Evolutionary conservation across 2,888 invertebrate genomes (phyloP), one percentile per base, ranked within the genome.

Genomic region (Morinoia aosen): DNA sequence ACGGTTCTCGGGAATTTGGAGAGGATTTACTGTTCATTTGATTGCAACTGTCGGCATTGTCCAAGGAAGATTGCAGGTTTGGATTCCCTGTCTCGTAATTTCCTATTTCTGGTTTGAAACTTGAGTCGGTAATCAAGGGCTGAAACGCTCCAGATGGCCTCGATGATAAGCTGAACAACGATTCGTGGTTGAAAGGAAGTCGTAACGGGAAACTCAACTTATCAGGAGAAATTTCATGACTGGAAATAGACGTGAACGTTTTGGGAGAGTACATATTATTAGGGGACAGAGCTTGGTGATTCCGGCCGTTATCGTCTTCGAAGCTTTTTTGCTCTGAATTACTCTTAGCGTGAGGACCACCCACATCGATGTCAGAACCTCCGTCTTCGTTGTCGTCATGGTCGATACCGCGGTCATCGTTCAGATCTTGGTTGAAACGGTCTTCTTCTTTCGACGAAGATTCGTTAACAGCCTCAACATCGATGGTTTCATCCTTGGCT

Each of bases 381-480:
- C n/a, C 64, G 56, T 95, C 95, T 19, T 95, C 95, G 14, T 61
- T 57, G 33, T 93, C 93, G 33, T 93, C 93, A 25, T 90, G 39
- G 14, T 56, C 91, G 3, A 91, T 25, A 2, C 0, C 39, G 25
- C 39, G 33, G 12, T 39, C 56, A 2, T 48, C 48, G 4, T 39
- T 93, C 11, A 39, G n/a, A 25, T 93, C 58, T 12, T 94, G 56
- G 56, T 14, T 58, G 16, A 39, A 58, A 19, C 58, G 48, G 91
- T 93, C 64, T 58, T 40, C n/a, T 8, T 57, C 58, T 39, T 95
- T 58, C 39, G 56, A 58, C 19, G 64, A n/a, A 39, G 64, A 95
- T 64, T 95, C 95, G 64, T 95, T 95, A 64, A 64, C 64, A 40
- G 39, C 48, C n/a, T 95, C 95, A 14, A 95, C 95, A 39, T 95